A percentile compares a stretch with the other conserved stretches of the same genome.
Conservation (phyloP, 2,888 invertebrate genomes). For the Apamea sordens region DNA sequence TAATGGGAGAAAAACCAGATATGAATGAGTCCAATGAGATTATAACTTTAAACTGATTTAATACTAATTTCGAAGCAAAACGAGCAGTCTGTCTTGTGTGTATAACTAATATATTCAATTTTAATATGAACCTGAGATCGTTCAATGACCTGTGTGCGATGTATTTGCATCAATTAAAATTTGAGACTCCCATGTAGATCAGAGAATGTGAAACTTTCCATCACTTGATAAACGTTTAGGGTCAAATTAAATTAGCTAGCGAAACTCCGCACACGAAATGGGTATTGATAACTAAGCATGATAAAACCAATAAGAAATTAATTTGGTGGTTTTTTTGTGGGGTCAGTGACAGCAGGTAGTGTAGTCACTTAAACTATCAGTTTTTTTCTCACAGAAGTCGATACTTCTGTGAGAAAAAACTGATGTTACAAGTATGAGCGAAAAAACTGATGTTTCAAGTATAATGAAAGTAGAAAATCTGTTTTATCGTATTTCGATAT, state of each 20-base stretch:
- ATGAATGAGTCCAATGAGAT: constrained; percentile 54
- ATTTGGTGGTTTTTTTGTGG: too few species aligned
- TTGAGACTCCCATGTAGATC: constrained; percentile 2
- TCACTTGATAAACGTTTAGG: background rate
- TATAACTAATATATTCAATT: constrained; percentile 45
- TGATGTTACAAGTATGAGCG: too few species aligned
- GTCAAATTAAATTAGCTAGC: background rate
- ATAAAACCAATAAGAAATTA: too few species aligned
- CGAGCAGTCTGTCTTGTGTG: constrained; percentile 25
- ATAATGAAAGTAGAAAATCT: too few species aligned
- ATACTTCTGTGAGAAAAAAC: too few species aligned
- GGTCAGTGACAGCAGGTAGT: too few species aligned
- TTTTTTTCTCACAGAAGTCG: too few species aligned
- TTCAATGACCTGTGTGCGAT: constrained; percentile 59
- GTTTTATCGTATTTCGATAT: too few species aligned
- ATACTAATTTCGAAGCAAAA: constrained; percentile 52
- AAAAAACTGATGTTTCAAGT: too few species aligned
- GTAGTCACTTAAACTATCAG: too few species aligned
- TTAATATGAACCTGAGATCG: constrained; percentile 41
- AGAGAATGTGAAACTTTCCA: constrained; percentile 11
- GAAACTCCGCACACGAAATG: background rate
- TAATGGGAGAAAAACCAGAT: constrained; percentile 32
- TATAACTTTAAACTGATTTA: constrained; percentile 57
- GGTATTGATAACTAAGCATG: too few species aligned
- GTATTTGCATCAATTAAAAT: constrained; percentile 14